A percentile compares a stretch with the other conserved stretches of the same genome.
These are phyloP conservation scores for Zoroaster sp. DNA, from an alignment of 53 echinoderm and acorn worm genomes.

Conservation along the genomic window DNA sequence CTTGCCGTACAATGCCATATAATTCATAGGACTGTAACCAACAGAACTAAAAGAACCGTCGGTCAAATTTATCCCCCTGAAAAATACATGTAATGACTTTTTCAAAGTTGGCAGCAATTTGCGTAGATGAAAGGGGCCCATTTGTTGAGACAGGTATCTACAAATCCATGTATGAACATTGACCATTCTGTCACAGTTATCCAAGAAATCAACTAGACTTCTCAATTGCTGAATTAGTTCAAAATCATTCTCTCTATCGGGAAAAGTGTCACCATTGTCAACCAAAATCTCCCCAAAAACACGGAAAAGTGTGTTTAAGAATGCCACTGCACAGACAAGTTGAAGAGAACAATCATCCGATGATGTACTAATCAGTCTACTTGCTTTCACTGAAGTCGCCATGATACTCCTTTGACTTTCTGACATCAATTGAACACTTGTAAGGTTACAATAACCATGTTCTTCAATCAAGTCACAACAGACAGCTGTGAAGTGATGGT, in stretches of 20 bases:
- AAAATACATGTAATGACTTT: background rate
- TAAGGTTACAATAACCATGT: slow-evolving; percentile 29
- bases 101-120: background rate
- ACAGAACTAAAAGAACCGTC: background rate
- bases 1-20: slow-evolving; percentile 22
- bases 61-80: background rate
- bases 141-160: background rate
- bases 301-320: slow-evolving; percentile 8
- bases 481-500: slow-evolving; percentile 10
- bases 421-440: background rate
- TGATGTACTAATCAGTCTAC: background rate
- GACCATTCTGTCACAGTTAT: background rate
- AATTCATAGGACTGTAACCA: slow-evolving; percentile 36
- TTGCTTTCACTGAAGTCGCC: background rate
- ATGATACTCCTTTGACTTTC: background rate
- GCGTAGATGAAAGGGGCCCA: background rate
- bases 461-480: slow-evolving; percentile 61
- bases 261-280: background rate
- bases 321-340: slow-evolving; percentile 35
- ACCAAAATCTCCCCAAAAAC: slow-evolving; percentile 3
- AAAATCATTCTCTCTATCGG: background rate
- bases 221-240: background rate
- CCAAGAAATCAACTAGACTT: background rate
- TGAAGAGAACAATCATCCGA: slow-evolving; percentile 24
- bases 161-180: slow-evolving; percentile 4